Conservation (phyloP, 2,113 vertebrate species). For the Cavia aperea region DNA sequence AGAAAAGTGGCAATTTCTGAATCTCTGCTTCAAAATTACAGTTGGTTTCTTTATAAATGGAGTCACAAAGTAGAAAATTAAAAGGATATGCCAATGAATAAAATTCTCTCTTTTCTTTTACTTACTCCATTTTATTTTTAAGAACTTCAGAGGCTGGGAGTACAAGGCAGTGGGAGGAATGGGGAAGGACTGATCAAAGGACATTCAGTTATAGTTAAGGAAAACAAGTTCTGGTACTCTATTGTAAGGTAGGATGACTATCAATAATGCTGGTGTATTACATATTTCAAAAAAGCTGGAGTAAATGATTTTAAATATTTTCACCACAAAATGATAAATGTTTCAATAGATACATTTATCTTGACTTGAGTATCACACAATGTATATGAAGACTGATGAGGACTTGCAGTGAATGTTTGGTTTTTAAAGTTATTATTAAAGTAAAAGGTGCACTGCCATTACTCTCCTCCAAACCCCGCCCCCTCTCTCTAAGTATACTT, state of each 20-base stretch:
- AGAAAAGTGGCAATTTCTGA: constrained; percentile 69
- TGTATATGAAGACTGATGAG: not conserved
- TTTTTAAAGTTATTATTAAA: not conserved
- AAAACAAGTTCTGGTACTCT: not conserved
- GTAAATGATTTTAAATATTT: not conserved
- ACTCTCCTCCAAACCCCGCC: not conserved
- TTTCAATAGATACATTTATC: not conserved
- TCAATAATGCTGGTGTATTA: not conserved
- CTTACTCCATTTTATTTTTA: constrained; percentile 22
- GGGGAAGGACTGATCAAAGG: not conserved
- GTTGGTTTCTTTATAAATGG: constrained; percentile 44
- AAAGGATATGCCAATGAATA: constrained; percentile 48
- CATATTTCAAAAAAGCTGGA: not conserved
- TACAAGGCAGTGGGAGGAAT: not conserved
- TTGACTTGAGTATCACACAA: not conserved
- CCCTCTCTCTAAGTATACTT: not conserved
- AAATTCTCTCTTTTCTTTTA: constrained; percentile 5
- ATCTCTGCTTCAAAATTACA: constrained; percentile 62
- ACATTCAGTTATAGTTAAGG: not conserved
- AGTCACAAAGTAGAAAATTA: constrained; percentile 53
- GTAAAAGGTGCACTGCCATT: not conserved
- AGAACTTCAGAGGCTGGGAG: not conserved
- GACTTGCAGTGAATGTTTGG: not conserved
- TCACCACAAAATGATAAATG: not conserved
- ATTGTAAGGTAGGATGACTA: not conserved